Percentiles rank a stretch among this genome's conserved stretches.
phyloP scores from a whole-genome alignment of 2,797 vertebrate genomes.

The Threskiornis aethiopicus region DNA sequence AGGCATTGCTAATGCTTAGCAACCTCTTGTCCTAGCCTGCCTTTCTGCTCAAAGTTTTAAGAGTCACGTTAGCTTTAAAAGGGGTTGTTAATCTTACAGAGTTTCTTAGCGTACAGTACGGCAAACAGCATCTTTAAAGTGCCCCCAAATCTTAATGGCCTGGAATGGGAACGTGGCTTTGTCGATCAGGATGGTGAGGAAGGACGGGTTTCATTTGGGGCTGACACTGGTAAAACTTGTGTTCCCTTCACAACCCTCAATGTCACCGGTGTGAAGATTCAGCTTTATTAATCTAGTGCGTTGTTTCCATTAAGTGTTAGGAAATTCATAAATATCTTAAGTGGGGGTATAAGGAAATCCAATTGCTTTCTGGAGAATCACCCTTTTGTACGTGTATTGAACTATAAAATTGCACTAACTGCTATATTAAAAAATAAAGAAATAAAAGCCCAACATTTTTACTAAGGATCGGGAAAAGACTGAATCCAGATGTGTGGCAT shows the following conservation, averaged over 20 bases:
- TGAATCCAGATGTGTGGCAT: constrained; percentile 22
- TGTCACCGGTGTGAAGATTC: background rate
- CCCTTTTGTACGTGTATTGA: background rate
- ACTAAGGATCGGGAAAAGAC: background rate
- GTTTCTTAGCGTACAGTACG: constrained; percentile 4
- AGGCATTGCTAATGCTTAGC: constrained; percentile 46
- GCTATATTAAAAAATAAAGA: background rate
- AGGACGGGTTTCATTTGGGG: background rate
- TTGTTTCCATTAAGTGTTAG: background rate
- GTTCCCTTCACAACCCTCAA: background rate
- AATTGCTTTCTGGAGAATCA: background rate
- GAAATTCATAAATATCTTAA: background rate
- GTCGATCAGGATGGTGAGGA: background rate
- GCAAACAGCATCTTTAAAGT: constrained; percentile 1
- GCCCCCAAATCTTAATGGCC: background rate
- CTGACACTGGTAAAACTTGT: background rate
- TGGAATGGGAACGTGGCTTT: background rate
- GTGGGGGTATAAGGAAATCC: constrained; percentile 16
- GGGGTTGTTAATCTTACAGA: constrained; percentile 4
- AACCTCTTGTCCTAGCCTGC: constrained; percentile 49
- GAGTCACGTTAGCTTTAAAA: constrained; percentile 50
- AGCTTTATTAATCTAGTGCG: background rate
- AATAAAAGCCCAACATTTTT: constrained; percentile 21
- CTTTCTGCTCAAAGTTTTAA: constrained; percentile 22
- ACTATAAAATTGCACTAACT: constrained; percentile 57